Evolutionary conservation across 2,797 vertebrate genomes (phyloP).

Genomic region (Karalla daura): DNA sequence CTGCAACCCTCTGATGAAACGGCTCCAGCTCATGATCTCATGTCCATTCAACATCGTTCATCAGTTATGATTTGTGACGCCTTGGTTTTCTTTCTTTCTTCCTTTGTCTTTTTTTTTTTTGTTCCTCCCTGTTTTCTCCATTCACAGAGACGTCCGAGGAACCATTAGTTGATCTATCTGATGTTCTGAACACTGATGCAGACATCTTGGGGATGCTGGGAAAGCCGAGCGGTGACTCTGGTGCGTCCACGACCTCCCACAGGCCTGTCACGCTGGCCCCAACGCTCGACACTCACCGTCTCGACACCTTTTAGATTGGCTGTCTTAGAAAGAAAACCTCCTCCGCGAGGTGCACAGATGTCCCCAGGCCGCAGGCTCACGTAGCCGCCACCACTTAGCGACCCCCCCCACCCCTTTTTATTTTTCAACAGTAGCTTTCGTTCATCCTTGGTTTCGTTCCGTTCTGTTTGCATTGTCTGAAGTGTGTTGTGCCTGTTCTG

Average conservation of each 20-base stretch:
- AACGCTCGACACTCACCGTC: constrained; percentile 48
- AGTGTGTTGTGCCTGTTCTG: constrained; percentile 75
- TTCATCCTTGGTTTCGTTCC: constrained; percentile 64
- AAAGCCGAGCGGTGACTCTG: constrained; percentile 92
- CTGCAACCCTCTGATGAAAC: constrained; percentile 28
- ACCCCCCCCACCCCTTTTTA: constrained; percentile 39
- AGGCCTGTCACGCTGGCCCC: constrained; percentile 59
- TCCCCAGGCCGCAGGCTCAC: constrained; percentile 50
- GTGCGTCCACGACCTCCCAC: constrained; percentile 84
- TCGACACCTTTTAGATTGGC: constrained; percentile 33
- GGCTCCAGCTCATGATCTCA: constrained; percentile 55
- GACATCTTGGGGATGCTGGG: constrained; percentile 98
- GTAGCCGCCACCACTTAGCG: constrained; percentile 50
- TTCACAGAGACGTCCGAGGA: constrained; percentile 89
- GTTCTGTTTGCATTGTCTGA: constrained; percentile 76
- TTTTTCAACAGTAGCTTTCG: constrained; percentile 71
- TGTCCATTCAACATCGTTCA: constrained; percentile 66
- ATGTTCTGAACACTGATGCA: constrained; percentile 96
- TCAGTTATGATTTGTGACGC: constrained; percentile 76
- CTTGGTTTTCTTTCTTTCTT: constrained; percentile 68
- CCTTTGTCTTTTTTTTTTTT: constrained; percentile 50
- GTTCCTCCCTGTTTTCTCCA: constrained; percentile 46
- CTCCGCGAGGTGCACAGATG: constrained; percentile 34
- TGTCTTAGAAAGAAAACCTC: too few relatives aligned
- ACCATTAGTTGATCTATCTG: constrained; percentile 94